These are phyloP conservation scores for Leptinotarsa rubiginosa DNA, from an alignment of 2,888 invertebrate species.

Conservation along the genomic window DNA sequence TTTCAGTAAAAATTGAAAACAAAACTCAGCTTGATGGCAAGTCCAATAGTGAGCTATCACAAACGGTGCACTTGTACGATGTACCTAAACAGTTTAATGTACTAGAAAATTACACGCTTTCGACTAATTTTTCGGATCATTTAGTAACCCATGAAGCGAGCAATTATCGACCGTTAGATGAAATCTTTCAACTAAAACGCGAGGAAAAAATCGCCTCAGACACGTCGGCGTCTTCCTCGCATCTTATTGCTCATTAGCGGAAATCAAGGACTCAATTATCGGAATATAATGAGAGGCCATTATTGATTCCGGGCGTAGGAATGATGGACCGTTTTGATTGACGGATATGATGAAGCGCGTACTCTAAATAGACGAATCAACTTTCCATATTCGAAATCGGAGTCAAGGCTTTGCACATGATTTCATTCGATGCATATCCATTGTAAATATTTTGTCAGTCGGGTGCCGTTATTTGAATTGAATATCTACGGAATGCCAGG, in stretches of 20 bases:
- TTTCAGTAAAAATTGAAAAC: too few species aligned
- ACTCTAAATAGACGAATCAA: not conserved
- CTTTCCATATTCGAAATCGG: constrained; percentile 9
- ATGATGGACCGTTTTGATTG: not conserved
- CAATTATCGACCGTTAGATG: constrained; percentile 8
- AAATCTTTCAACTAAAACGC: not conserved
- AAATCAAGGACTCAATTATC: constrained; percentile 5
- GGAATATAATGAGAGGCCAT: not conserved
- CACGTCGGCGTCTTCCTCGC: constrained; percentile 1
- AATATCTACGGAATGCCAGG: not conserved
- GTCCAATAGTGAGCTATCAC: too few species aligned
- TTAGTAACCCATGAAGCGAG: not conserved
- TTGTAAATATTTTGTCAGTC: not conserved
- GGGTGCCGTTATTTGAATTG: not conserved
- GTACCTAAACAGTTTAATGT: too few species aligned
- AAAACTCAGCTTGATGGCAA: too few species aligned
- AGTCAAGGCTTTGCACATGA: not conserved
- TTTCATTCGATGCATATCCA: constrained; percentile 2
- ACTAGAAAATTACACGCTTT: too few species aligned
- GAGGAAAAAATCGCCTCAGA: not conserved
- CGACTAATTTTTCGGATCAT: not conserved
- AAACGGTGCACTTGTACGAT: too few species aligned
- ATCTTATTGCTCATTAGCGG: constrained; percentile 5
- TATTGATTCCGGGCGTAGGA: not conserved
- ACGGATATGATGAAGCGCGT: not conserved